Conservation (phyloP, 2,113 vertebrate species). For the Scytalopus superciliaris region DNA sequence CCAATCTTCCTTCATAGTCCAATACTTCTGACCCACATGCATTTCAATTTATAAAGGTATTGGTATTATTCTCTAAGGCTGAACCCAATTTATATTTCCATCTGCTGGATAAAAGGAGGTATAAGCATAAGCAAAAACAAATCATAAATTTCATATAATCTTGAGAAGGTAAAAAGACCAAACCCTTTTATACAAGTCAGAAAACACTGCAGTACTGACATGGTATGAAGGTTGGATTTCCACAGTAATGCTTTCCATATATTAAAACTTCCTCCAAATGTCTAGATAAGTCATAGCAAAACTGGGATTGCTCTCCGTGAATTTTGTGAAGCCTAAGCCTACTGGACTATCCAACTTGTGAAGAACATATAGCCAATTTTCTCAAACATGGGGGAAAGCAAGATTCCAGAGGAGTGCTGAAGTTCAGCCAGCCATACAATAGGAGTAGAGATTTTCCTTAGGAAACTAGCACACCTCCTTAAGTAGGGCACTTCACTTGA, state of each 20-base stretch:
- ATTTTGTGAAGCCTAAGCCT: background rate
- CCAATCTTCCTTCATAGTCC: background rate
- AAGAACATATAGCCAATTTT: background rate
- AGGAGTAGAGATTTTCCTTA: background rate
- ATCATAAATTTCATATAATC: background rate
- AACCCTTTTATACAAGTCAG: background rate
- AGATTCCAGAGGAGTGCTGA: background rate
- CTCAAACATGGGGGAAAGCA: background rate
- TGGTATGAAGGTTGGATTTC: background rate
- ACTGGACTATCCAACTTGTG: background rate
- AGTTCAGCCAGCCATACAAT: background rate
- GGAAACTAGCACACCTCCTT: background rate
- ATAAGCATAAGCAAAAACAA: background rate
- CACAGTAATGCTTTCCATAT: background rate
- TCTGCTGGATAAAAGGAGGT: background rate
- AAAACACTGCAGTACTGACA: background rate
- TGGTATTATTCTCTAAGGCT: background rate
- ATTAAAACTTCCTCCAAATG: background rate
- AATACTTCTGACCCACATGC: background rate
- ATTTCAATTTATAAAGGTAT: background rate
- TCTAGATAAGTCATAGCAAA: background rate
- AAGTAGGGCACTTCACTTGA: background rate
- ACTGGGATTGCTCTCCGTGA: background rate
- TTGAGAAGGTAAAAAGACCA: background rate
- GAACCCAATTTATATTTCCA: background rate